Evolutionary conservation across 2,888 invertebrate species (phyloP), one percentile per base, ranked within the genome.

Genomic region (Dendrolimus pini): DNA sequence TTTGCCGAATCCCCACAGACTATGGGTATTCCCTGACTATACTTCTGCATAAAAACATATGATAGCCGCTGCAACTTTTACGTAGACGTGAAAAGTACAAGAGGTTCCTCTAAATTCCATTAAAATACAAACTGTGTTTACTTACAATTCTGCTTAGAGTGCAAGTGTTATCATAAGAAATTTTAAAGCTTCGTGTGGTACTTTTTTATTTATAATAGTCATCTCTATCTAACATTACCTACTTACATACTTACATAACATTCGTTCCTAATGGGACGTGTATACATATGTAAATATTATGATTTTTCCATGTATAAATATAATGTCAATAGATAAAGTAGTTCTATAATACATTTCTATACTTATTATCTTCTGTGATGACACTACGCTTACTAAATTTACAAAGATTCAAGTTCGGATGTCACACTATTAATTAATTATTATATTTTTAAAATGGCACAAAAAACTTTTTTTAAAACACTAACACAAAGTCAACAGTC

Each of bases 181-280:
- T 89, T 83, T 90, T 90, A 90, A 90, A 90, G 90, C 90, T 90
- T 89, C 82, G 82, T 86, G 90, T 90, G 90, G 89, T 89, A 90
- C 83, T 71, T 80, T 85, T 80, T 82, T 6, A 30, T 30, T 47
- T 47, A 47, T 47, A 75, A 84, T 86, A 85, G 74, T 85, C 85
- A 77, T 80, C 71, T 83, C 89, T 89, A 88, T 77, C 87, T 88
- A 86, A 83, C 74, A 83, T 83, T 86, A 85, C 77, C 87, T 89
- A 88, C 81, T 82, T 30, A 30, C 30, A 30, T 82, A 79, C 82
- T 81, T 85, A 89, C 82, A 82, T 83, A 89, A 90, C 90, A 88
- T 87, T 90, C 85, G 90, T 89, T 87, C 90, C 89, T 89, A 90
- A 90, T 80, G 88, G 90, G 87, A 90, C 89, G 86, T 89, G 90